Conservation (phyloP, 2,888 invertebrate genomes). For the Eurytoma californica region DNA sequence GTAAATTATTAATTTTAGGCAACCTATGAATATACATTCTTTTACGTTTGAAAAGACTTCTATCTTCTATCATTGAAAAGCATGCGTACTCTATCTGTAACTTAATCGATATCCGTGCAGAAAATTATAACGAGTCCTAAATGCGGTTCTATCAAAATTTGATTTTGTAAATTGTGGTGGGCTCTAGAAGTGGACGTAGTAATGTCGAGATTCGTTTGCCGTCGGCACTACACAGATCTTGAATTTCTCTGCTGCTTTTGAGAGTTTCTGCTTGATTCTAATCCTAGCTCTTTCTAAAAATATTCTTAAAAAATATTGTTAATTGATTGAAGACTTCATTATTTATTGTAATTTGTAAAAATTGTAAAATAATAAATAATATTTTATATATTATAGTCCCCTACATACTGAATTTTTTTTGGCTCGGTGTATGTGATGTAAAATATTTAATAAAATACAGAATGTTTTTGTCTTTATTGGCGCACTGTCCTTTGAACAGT, state of each 20-base stretch:
- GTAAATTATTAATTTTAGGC: too few species aligned
- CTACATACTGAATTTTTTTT: too few species aligned
- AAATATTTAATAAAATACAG: too few species aligned
- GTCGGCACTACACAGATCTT: conserved; percentile 48
- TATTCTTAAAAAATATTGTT: not conserved
- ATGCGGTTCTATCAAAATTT: conserved; percentile 63
- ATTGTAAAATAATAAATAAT: not conserved
- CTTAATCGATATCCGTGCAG: conserved; percentile 59
- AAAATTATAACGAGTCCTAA: conserved; percentile 63
- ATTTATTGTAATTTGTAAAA: not conserved
- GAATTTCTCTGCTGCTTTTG: not conserved
- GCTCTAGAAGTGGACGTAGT: conserved; percentile 58
- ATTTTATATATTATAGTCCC: too few species aligned
- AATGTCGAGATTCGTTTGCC: conserved; percentile 56
- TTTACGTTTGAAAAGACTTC: too few species aligned
- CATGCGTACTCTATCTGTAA: conserved; percentile 56
- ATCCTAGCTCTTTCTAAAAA: too few species aligned
- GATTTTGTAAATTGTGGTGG: conserved; percentile 62
- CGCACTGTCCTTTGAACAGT: too few species aligned
- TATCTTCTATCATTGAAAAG: conserved; percentile 19
- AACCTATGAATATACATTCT: not conserved
- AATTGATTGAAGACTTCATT: not conserved
- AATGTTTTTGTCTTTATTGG: too few species aligned
- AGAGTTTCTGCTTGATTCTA: too few species aligned
- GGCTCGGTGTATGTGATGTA: too few species aligned